phyloP scores from a whole-genome alignment of 1,140 invertebrate genomes.

The Schlechtendalia chinensis region DNA sequence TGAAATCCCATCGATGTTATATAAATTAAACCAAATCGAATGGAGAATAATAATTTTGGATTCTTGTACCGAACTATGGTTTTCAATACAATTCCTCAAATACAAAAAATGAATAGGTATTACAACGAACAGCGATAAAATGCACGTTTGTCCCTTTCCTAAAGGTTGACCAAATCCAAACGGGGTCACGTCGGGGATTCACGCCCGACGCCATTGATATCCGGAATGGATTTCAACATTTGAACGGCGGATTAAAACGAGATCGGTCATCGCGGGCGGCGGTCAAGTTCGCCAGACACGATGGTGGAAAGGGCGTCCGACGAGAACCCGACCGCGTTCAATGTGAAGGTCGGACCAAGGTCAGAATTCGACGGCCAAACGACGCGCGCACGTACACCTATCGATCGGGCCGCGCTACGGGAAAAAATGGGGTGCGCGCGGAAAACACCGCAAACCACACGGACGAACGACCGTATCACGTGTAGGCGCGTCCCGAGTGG shows the following conservation, averaged over 20 bases:
- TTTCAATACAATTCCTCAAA: no score
- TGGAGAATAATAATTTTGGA: no score
- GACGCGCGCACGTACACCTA: not conserved
- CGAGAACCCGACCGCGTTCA: not conserved
- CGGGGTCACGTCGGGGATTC: no score
- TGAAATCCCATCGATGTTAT: no score
- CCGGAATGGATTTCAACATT: not conserved
- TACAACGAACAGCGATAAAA: no score
- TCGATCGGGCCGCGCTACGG: not conserved
- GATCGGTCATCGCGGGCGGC: not conserved
- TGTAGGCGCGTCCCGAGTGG: not conserved
- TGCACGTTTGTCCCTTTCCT: no score
- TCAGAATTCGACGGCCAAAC: not conserved
- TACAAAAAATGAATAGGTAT: no score
- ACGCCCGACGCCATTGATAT: no score
- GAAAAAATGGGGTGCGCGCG: no score
- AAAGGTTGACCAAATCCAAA: no score
- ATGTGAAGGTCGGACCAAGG: conserved; percentile 32
- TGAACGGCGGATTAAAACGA: not conserved
- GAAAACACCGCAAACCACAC: not conserved
- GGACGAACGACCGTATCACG: not conserved
- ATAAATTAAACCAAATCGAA: no score
- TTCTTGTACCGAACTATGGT: no score
- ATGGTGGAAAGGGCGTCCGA: not conserved
- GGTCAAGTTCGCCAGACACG: not conserved